phyloP scores from a whole-genome alignment of 2,797 vertebrate species.

The Sibirionetta formosa region DNA sequence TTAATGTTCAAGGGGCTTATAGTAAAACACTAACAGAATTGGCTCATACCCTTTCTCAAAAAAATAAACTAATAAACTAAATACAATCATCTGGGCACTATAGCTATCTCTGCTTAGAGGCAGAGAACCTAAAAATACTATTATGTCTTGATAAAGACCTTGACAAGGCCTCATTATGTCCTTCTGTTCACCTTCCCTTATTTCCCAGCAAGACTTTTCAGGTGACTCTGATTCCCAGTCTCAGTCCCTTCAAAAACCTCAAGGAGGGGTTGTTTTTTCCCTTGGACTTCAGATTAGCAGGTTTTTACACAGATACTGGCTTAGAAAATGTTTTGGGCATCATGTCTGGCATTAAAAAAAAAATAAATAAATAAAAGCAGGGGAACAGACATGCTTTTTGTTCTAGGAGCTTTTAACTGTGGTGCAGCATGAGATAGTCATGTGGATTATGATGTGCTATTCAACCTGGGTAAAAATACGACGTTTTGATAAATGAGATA shows the following conservation, averaged over 20 bases:
- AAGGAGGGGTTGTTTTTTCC: background rate
- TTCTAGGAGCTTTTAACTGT: background rate
- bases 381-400: background rate
- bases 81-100: background rate
- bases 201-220: background rate
- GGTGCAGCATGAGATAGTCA: background rate
- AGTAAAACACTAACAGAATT: background rate
- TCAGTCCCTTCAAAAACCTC: background rate
- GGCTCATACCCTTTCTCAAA: background rate
- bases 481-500: background rate
- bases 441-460: background rate
- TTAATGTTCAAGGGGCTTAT: background rate
- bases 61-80: background rate
- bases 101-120: background rate
- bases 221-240: background rate
- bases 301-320: background rate
- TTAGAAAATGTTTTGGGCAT: background rate
- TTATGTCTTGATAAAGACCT: background rate
- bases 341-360: background rate
- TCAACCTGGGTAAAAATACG: background rate
- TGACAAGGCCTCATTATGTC: background rate
- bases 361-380: background rate
- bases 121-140: background rate
- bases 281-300: background rate
- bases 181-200: background rate